These are phyloP conservation scores for Synanthedon andrenaeformis DNA, from an alignment of 2,888 invertebrate genomes.

Conservation along the genomic window DNA sequence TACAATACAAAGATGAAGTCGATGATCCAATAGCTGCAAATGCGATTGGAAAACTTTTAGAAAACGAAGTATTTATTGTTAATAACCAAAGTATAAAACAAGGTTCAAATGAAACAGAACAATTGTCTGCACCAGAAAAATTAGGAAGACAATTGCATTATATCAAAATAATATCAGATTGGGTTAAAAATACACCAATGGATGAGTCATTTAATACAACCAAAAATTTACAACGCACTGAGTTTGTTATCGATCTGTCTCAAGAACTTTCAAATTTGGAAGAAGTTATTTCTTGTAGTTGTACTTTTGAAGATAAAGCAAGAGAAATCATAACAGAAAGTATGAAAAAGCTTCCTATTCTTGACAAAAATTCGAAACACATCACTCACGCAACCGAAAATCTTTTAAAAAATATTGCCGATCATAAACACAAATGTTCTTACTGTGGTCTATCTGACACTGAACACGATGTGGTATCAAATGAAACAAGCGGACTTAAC, in stretches of 20 bases:
- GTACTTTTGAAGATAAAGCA: constrained; percentile 13
- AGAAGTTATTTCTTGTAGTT: constrained; percentile 15
- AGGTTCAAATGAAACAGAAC: constrained; percentile 6
- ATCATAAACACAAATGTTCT: too few relatives aligned
- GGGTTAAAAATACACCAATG: constrained; percentile 37
- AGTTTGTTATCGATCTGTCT: constrained; percentile 32
- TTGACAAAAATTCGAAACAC: constrained; percentile 12
- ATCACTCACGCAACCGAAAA: constrained; percentile 14
- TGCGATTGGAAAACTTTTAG: constrained; percentile 28
- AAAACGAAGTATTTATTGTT: constrained; percentile 28
- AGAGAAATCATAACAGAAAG: constrained; percentile 22
- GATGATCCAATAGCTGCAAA: constrained; percentile 27
- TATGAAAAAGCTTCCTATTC: constrained; percentile 19
- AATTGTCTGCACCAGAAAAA: constrained; percentile 14
- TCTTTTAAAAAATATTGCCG: background rate
- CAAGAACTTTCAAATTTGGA: constrained; percentile 30
- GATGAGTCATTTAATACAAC: constrained; percentile 21
- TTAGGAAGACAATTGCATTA: constrained; percentile 31
- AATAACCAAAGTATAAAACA: constrained; percentile 18
- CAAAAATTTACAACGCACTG: constrained; percentile 23
- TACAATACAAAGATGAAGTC: constrained; percentile 29
- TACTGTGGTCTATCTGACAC: constrained; percentile 2
- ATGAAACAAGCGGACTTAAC: constrained; percentile 10
- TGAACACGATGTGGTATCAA: constrained; percentile 8
- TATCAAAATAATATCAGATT: constrained; percentile 37